These are phyloP conservation scores for Fistularia commersonii DNA, from an alignment of 2,797 vertebrate species.

Conservation along the genomic window DNA sequence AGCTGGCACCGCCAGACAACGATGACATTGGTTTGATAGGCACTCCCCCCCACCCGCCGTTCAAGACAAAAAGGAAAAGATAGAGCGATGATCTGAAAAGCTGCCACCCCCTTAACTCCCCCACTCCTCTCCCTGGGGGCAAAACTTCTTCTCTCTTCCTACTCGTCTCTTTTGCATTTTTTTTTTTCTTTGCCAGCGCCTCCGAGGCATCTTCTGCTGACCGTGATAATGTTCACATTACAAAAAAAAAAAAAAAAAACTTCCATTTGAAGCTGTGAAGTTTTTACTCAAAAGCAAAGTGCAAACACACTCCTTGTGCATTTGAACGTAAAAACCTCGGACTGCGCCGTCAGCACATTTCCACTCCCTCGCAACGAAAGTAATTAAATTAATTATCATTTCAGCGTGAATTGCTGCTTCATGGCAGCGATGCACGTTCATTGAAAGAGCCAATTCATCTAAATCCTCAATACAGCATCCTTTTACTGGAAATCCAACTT, in stretches of 20 bases:
- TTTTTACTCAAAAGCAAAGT: no score
- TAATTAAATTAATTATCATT: no score
- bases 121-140: conserved; percentile 29
- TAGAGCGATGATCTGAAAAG: conserved; percentile 54
- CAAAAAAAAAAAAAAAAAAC: conserved; percentile 16
- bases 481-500: no score
- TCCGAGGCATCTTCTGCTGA: conserved; percentile 23
- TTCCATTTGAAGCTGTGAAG: no score
- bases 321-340: no score
- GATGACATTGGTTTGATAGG: conserved; percentile 50
- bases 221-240: conserved; percentile 23
- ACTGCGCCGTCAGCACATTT: no score
- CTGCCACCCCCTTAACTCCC: conserved; percentile 39
- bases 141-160: conserved; percentile 41
- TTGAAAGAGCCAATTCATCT: no score
- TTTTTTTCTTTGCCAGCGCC: conserved; percentile 10
- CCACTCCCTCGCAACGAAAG: no score
- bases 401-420: no score
- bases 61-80: conserved; percentile 44
- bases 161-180: conserved; percentile 40
- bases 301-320: no score
- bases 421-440: no score
- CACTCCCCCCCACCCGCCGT: conserved; percentile 41
- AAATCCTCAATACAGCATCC: no score
- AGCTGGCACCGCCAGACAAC: conserved; percentile 45